Evolutionary conservation across 2,113 vertebrate species (phyloP).

Genomic region (Syngnathus scovelli): DNA sequence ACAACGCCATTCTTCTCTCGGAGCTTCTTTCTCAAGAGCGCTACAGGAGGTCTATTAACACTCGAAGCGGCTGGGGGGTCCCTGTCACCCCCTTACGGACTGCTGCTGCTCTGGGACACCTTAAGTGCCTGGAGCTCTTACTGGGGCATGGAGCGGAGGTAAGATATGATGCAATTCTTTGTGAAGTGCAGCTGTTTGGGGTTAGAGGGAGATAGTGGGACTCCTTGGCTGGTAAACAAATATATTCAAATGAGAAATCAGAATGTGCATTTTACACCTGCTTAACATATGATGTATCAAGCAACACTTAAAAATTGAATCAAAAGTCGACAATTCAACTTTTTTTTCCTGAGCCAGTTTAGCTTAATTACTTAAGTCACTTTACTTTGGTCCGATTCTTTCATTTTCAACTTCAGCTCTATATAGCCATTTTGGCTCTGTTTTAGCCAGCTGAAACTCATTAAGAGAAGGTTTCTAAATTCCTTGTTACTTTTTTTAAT

Average conservation of each 20-base stretch:
- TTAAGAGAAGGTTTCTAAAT: no score
- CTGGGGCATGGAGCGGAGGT: constrained; percentile 82
- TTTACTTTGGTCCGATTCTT: no score
- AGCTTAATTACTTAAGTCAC: no score
- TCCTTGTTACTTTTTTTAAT: no score
- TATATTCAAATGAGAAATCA: constrained; percentile 3
- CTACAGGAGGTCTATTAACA: constrained; percentile 79
- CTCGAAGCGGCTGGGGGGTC: constrained; percentile 84
- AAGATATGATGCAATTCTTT: constrained; percentile 11
- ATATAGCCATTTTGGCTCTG: no score
- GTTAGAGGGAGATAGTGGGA: neutral
- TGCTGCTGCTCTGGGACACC: constrained; percentile 77
- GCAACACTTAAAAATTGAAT: neutral
- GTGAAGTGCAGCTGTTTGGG: neutral
- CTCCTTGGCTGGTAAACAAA: neutral
- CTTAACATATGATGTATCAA: neutral
- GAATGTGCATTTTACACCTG: neutral
- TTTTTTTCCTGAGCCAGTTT: no score
- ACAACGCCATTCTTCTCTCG: constrained; percentile 68
- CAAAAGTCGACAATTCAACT: no score
- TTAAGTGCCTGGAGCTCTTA: constrained; percentile 77
- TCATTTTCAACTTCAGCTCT: no score
- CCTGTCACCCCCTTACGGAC: constrained; percentile 83
- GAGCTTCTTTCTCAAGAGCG: constrained; percentile 76
- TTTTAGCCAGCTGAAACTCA: no score